These are phyloP conservation scores for Parauchenoglanis ngamensis DNA, from an alignment of 2,797 vertebrate species.

Conservation along the genomic window DNA sequence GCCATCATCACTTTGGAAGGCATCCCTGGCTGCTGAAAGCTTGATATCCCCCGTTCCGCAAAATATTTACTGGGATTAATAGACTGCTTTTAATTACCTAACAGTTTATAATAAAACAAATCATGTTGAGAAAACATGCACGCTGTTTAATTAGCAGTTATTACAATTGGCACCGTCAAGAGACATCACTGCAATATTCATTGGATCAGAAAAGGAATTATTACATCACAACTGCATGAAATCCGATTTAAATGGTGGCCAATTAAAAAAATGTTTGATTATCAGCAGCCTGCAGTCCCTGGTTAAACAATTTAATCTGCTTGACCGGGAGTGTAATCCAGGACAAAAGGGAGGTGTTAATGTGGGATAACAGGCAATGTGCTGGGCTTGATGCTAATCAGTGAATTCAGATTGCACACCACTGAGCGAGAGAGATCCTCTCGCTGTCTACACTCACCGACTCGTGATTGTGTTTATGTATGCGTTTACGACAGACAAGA, in stretches of 20 bases:
- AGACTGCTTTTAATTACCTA: constrained; percentile 2
- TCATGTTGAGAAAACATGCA: background rate
- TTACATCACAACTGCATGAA: background rate
- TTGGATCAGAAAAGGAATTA: constrained; percentile 7
- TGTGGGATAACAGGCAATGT: constrained; percentile 20
- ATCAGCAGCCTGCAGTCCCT: background rate
- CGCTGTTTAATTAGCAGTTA: constrained; percentile 28
- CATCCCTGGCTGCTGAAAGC: background rate
- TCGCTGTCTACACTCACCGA: constrained; percentile 20
- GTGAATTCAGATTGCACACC: constrained; percentile 33
- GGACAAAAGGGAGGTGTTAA: background rate
- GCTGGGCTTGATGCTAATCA: constrained; percentile 25
- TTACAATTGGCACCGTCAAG: constrained; percentile 5
- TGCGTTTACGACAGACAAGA: background rate
- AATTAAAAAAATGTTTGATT: constrained; percentile 17
- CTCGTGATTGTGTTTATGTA: constrained; percentile 25
- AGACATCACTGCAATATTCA: constrained; percentile 16
- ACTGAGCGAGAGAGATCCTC: constrained; percentile 23
- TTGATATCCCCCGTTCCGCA: background rate
- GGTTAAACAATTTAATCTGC: background rate
- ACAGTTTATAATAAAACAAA: constrained; percentile 16
- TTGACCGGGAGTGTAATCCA: constrained; percentile 9
- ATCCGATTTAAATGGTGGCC: background rate
- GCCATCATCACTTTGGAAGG: background rate
- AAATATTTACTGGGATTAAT: background rate